phyloP scores from a whole-genome alignment of 92 coral and sea anemone genomes.

The Pocillopora meandrina region DNA sequence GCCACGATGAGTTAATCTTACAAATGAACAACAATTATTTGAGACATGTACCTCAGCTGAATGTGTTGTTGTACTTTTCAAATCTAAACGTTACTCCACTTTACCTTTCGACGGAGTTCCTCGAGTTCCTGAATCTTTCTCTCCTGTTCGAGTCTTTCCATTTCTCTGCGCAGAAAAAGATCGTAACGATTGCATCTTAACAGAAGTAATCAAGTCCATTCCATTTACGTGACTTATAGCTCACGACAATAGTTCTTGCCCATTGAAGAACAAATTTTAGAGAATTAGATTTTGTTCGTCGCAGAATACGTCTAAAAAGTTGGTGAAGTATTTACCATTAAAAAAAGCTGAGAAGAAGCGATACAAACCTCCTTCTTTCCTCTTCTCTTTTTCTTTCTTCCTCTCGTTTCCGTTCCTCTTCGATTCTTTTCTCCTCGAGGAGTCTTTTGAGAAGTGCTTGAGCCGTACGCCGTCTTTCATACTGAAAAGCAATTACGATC shows the following conservation, averaged over 20 bases:
- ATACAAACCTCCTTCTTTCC: conserved; percentile 63
- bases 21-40: no score
- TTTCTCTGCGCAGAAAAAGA: conserved; percentile 62
- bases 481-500: conserved; percentile 42
- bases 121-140: conserved; percentile 88
- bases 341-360: not conserved
- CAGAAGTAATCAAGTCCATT: not conserved
- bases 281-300: no score
- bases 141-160: conserved; percentile 95
- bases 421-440: conserved; percentile 88
- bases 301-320: no score
- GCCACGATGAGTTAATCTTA: no score
- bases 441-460: conserved; percentile 74
- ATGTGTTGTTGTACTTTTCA: no score
- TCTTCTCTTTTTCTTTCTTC: conserved; percentile 90
- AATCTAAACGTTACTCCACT: not conserved
- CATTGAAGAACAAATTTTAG: not conserved
- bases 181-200: not conserved
- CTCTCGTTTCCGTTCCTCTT: conserved; percentile 85
- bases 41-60: no score
- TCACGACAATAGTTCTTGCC: not conserved
- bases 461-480: conserved; percentile 90
- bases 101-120: conserved; percentile 85
- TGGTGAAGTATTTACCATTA: no score
- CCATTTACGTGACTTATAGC: not conserved